Evolutionary conservation across 1,140 invertebrate genomes (phyloP), one percentile per base, ranked within the genome.

Genomic region (Anastatus disparis): DNA sequence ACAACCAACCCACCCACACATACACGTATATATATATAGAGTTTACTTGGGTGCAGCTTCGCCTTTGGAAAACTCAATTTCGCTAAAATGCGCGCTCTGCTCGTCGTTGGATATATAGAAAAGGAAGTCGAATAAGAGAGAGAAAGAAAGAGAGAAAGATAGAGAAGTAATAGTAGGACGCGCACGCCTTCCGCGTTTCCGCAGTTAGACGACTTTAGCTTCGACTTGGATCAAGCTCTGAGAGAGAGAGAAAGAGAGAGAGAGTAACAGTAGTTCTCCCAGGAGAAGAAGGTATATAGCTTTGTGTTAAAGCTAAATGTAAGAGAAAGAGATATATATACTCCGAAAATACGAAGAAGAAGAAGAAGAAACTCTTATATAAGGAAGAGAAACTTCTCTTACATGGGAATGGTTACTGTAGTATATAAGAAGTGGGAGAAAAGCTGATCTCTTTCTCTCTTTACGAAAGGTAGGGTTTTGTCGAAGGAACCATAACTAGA

Each of bases 401-500:
- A 55, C 40, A 58, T 35, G 53, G 27, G 3, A 3, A 22, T 24
- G 7, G 63, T 12, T 52, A 24, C 50, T 24, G 26, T 1, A 10
- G 24, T 13, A 13, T 27, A 22, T 52, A 9, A 15, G 50, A 26
- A 12, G 29, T 10, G 3, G 35, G 55, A 29, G 74, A 74, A 9
- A 27, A 65, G 72, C 74, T 73, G 77, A 55, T 26, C 38, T 56
- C 52, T 10, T 55, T 42, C 42, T 26, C 38, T 56, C 52, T 10
- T 55, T 42, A 42, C 65, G 65, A 29, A n/a, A n/a, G n/a, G 40
- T 38, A 67, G 27, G 53, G 78, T 82, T 81, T 82, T 75, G 82
- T 81, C 79, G 78, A 79, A 74, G 75, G 76, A 74, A 78, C 76
- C 77, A 83, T 84, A 84, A 84, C 82, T 72, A 74, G 72, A 79